Evolutionary conservation across 2,113 vertebrate genomes (phyloP).

Genomic region (Nipponia nippon): DNA sequence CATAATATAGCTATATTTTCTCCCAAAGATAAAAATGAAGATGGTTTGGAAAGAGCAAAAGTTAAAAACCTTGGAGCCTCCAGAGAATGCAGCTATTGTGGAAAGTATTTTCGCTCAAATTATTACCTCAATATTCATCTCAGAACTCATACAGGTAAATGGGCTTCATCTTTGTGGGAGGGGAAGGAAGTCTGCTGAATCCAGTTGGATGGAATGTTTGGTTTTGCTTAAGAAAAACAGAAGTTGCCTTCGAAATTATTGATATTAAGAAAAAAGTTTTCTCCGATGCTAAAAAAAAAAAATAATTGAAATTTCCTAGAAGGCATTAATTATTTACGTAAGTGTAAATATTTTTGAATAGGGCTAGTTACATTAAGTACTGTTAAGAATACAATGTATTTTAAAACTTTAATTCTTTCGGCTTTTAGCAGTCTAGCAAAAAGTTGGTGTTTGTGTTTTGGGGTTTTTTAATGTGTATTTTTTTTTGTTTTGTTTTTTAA

Average conservation of each 20-base stretch:
- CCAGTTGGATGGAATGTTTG: neutral
- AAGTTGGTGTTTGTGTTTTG: neutral
- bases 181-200: neutral
- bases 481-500: neutral
- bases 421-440: neutral
- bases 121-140: slow-evolving; percentile 99
- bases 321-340: neutral
- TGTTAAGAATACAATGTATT: neutral
- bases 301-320: neutral
- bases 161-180: neutral
- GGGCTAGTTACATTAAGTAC: neutral
- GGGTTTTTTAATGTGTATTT: neutral
- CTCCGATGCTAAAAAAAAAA: neutral
- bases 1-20: neutral
- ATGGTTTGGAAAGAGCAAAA: slow-evolving; percentile 81
- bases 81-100: slow-evolving; percentile 91
- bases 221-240: neutral
- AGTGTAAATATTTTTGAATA: neutral
- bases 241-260: neutral
- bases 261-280: neutral
- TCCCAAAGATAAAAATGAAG: slow-evolving; percentile 83
- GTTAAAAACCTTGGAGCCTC: slow-evolving; percentile 82
- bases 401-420: neutral
- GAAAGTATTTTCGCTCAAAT: slow-evolving; percentile 94
- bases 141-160: slow-evolving; percentile 96